These are phyloP conservation scores for Scartelaos histophorus DNA, from an alignment of 2,113 vertebrate genomes.

Conservation along the genomic window DNA sequence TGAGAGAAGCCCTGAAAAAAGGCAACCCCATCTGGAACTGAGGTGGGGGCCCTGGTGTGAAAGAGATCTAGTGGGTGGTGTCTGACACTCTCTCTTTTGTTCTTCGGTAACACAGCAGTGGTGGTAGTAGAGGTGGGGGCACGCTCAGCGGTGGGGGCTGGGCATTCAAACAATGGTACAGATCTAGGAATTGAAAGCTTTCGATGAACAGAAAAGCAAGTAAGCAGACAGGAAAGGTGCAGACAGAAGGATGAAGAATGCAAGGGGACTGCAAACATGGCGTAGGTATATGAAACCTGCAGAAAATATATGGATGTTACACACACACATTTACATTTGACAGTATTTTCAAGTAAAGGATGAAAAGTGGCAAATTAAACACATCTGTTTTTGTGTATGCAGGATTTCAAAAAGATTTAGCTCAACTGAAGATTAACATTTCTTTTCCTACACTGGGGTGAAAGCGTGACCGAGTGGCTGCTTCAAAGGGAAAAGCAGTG, in stretches of 20 bases:
- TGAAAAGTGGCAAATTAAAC: conserved; percentile 14
- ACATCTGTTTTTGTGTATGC: conserved; percentile 11
- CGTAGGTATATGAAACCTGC: conserved; percentile 27
- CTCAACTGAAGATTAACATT: conserved; percentile 35
- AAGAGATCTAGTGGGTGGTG: conserved; percentile 83
- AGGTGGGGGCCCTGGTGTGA: conserved; percentile 80
- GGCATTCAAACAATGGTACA: conserved; percentile 77
- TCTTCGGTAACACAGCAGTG: conserved; percentile 80
- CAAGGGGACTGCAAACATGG: conserved; percentile 51
- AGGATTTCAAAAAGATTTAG: conserved; percentile 24
- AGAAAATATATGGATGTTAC: conserved; percentile 46
- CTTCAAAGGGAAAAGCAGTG: conserved; percentile 42
- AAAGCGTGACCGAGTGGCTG: conserved; percentile 39
- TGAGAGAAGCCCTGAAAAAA: conserved; percentile 77
- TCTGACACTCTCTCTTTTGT: conserved; percentile 84
- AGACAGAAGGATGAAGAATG: conserved; percentile 55
- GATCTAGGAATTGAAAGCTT: conserved; percentile 78
- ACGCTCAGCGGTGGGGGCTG: conserved; percentile 73
- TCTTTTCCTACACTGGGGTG: conserved; percentile 36
- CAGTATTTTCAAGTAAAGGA: conserved; percentile 5
- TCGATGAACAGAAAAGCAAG: conserved; percentile 70
- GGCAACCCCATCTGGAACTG: conserved; percentile 79
- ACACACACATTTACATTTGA: conserved; percentile 44
- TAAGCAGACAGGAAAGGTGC: conserved; percentile 63
- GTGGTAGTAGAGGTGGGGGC: conserved; percentile 58